phyloP scores from a whole-genome alignment of 2,797 vertebrate species.

The Rhabdophis nuchalis region DNA sequence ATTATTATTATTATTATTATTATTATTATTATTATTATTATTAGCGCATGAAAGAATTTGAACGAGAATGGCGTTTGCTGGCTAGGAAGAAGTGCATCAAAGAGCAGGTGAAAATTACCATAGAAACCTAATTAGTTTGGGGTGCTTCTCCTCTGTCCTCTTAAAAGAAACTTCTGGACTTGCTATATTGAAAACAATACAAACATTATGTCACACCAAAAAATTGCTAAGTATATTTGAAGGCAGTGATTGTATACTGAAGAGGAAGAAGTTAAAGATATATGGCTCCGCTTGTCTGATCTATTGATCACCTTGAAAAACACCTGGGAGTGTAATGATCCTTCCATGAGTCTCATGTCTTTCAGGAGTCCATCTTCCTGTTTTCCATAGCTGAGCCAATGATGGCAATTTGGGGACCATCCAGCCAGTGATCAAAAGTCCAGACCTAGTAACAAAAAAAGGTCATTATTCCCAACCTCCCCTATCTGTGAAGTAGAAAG shows the following conservation, averaged over 20 bases:
- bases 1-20: too few species aligned
- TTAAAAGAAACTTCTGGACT: background rate
- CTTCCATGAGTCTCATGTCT: background rate
- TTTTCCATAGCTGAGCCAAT: background rate
- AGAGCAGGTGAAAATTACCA: constrained; percentile 60
- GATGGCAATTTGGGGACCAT: background rate
- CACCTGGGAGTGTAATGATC: background rate
- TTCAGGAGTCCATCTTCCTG: background rate
- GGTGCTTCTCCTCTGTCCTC: background rate
- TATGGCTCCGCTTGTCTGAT: background rate
- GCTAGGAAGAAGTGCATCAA: constrained; percentile 78
- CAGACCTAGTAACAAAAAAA: background rate
- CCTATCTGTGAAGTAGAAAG: background rate
- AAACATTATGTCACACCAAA: background rate
- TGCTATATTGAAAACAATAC: constrained; percentile 6
- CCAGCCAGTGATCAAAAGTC: too few species aligned
- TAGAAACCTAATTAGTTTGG: background rate
- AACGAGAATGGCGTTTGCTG: constrained; percentile 85
- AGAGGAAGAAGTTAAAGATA: background rate
- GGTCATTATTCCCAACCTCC: background rate
- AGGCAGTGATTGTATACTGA: background rate
- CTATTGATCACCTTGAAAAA: background rate
- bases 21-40: too few species aligned
- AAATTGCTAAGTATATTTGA: too few species aligned
- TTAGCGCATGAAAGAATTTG: constrained; percentile 88